phyloP scores from a whole-genome alignment of 2,113 vertebrate genomes.

The Cyanistes caeruleus region DNA sequence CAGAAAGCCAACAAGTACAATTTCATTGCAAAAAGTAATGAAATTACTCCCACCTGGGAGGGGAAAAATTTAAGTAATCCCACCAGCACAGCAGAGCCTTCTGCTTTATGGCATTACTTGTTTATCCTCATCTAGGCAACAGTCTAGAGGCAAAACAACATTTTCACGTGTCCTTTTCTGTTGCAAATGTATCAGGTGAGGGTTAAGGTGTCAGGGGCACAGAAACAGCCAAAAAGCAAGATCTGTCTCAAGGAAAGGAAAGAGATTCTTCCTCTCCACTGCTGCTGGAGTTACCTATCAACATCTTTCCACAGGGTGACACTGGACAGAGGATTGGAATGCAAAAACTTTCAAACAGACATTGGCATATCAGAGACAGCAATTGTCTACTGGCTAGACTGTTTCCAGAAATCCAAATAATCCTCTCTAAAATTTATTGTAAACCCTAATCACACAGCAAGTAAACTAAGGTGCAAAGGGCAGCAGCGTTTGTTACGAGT shows the following conservation, averaged over 20 bases:
- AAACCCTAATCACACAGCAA: neutral
- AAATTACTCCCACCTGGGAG: neutral
- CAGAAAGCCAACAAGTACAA: neutral
- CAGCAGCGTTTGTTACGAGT: neutral
- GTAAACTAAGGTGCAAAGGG: neutral
- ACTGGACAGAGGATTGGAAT: neutral
- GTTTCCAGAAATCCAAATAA: neutral
- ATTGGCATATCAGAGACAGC: neutral
- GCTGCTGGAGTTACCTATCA: fast-evolving
- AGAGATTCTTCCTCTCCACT: neutral
- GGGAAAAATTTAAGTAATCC: neutral
- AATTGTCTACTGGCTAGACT: neutral
- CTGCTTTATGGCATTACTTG: neutral
- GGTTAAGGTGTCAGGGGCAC: neutral
- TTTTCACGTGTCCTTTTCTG: neutral
- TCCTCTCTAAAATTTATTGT: neutral
- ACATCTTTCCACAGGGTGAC: neutral
- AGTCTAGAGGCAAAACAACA: neutral
- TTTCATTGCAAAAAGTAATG: neutral
- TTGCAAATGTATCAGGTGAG: neutral
- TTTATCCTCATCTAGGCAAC: neutral
- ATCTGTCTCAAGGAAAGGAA: neutral
- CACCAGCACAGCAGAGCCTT: neutral
- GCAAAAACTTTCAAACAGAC: neutral
- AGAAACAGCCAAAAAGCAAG: neutral